Conservation (phyloP, 2,113 vertebrate species). For the Sapayoa aenigma region DNA sequence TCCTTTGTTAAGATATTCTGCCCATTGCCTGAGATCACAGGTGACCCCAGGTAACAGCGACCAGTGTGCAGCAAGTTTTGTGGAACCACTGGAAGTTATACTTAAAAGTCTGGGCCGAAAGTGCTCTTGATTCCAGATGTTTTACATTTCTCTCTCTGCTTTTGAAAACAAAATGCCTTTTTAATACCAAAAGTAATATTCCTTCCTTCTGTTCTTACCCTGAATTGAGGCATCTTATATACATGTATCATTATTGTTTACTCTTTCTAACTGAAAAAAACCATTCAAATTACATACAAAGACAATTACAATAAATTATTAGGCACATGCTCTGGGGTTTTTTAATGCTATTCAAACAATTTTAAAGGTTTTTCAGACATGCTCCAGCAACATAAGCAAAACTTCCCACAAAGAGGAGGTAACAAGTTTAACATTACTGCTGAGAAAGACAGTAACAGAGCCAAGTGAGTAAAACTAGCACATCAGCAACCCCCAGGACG, state of each 20-base stretch:
- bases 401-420: conserved; percentile 14
- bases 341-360: conserved; percentile 31
- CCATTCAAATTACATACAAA: background rate
- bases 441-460: background rate
- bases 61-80: background rate
- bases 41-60: background rate
- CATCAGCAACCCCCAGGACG: background rate
- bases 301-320: conserved; percentile 26
- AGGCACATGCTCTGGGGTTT: background rate
- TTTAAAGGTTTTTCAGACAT: conserved; percentile 4
- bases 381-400: conserved; percentile 20
- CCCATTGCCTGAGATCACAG: background rate
- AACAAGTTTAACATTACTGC: conserved; percentile 39
- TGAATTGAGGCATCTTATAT: background rate
- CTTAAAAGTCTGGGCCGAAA: conserved; percentile 1
- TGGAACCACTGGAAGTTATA: background rate
- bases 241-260: background rate
- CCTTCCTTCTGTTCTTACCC: conserved; percentile 1
- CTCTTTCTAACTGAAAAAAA: background rate
- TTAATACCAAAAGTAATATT: conserved; percentile 40
- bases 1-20: background rate
- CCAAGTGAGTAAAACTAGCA: background rate
- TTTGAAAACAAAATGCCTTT: conserved; percentile 49
- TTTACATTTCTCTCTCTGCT: conserved; percentile 39
- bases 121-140: conserved; percentile 24